A percentile compares a stretch with the other conserved stretches of the same genome.
Conservation (phyloP, 30 jellyfish, hydroid and myxozoan species). For the Morbakka virulenta region DNA sequence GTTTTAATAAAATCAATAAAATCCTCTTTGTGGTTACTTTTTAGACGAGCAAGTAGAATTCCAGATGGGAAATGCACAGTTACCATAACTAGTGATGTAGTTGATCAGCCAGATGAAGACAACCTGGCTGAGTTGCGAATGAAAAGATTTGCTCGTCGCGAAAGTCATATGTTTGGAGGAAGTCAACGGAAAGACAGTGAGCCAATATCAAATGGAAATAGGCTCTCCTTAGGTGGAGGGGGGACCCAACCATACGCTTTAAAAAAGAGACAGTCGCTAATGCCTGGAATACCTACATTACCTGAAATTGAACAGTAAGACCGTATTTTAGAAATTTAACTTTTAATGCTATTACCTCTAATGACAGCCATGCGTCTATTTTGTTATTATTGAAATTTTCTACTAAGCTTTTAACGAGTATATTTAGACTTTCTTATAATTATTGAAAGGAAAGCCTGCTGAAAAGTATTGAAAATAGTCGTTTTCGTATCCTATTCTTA, state of each 20-base stretch:
- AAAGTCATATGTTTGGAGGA: constrained; percentile 71
- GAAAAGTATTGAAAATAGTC: no score
- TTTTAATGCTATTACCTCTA: no score
- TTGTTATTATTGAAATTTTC: no score
- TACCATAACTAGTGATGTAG: neutral
- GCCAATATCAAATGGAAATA: constrained; percentile 23
- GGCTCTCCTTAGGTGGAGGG: no score
- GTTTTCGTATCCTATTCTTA: no score
- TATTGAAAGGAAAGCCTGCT: no score
- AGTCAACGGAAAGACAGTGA: constrained; percentile 16
- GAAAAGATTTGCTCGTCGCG: constrained; percentile 70
- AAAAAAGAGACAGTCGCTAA: constrained; percentile 74
- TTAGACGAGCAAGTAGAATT: neutral
- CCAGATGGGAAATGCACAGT: neutral
- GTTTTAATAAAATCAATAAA: neutral
- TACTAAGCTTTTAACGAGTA: no score
- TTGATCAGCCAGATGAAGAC: neutral
- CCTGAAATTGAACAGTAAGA: constrained; percentile 60
- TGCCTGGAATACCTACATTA: constrained; percentile 76
- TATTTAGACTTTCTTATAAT: no score
- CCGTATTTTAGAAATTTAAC: no score
- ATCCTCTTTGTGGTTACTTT: neutral
- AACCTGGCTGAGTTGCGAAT: constrained; percentile 44
- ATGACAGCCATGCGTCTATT: no score
- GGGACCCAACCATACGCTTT: constrained; percentile 46